Percentiles rank a stretch among this genome's conserved stretches.
phyloP scores from a whole-genome alignment of 2,888 invertebrate species.

The Acrobasis repandana region DNA sequence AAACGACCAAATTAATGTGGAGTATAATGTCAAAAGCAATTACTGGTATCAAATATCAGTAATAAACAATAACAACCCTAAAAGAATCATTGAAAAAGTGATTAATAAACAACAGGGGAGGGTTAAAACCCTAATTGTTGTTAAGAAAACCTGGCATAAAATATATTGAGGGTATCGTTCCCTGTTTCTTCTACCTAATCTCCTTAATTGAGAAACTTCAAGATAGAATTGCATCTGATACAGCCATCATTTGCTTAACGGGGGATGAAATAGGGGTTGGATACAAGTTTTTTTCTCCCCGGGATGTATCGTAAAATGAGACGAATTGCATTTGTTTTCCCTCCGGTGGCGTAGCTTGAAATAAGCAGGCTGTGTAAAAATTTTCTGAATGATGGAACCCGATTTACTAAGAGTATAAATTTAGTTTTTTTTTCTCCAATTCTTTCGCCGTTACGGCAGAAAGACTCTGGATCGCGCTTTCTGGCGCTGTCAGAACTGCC shows the following conservation, averaged over 20 bases:
- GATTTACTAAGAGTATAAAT: no score
- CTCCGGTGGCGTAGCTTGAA: neutral
- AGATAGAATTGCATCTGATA: slow-evolving; percentile 23
- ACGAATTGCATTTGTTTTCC: slow-evolving; percentile 13
- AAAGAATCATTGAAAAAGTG: slow-evolving; percentile 1
- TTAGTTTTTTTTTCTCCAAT: no score
- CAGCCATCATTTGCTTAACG: slow-evolving; percentile 23
- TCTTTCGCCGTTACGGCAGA: no score
- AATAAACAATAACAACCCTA: neutral
- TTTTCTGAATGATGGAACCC: no score
- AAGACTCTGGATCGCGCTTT: no score
- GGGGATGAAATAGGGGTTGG: slow-evolving; percentile 23
- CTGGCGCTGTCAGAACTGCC: no score
- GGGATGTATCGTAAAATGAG: slow-evolving; percentile 15
- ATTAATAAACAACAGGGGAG: slow-evolving; percentile 1
- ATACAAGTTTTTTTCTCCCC: slow-evolving; percentile 16
- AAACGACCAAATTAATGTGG: neutral
- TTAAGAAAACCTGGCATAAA: slow-evolving; percentile 17
- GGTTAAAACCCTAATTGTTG: slow-evolving; percentile 12
- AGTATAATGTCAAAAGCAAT: neutral
- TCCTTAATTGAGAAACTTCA: slow-evolving; percentile 23
- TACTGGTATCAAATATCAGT: neutral
- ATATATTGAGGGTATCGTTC: neutral
- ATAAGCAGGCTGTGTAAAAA: no score
- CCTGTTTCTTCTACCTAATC: slow-evolving; percentile 21